phyloP scores from a whole-genome alignment of 2,797 vertebrate genomes.

The Centropyge bicolor region DNA sequence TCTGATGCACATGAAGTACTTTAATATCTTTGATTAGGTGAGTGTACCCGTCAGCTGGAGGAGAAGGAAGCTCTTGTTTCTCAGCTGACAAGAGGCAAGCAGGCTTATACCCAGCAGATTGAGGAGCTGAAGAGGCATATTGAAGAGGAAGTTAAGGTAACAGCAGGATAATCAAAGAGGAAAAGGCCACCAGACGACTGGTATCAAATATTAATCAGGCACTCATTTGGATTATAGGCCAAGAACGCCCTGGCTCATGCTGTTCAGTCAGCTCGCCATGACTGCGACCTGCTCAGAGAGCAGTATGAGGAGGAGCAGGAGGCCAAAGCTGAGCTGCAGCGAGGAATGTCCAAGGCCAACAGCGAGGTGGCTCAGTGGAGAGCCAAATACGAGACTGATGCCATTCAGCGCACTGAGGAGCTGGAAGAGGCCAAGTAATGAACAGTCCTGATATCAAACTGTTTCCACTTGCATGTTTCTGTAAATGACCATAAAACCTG shows the following conservation, averaged over 20 bases:
- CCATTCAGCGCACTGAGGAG: slow-evolving; percentile 89
- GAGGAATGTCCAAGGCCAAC: slow-evolving; percentile 88
- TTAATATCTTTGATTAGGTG: too few species aligned
- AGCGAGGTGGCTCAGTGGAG: slow-evolving; percentile 90
- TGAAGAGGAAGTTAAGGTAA: too few species aligned
- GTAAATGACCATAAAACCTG: not conserved
- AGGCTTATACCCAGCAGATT: too few species aligned
- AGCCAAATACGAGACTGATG: slow-evolving; percentile 89
- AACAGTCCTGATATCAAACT: not conserved
- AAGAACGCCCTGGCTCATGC: slow-evolving; percentile 88
- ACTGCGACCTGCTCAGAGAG: slow-evolving; percentile 88
- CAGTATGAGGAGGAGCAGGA: slow-evolving; percentile 89
- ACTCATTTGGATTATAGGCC: too few species aligned
- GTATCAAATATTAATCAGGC: too few species aligned
- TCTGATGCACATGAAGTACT: too few species aligned
- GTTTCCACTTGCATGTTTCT: not conserved
- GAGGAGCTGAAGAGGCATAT: too few species aligned
- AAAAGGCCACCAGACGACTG: too few species aligned
- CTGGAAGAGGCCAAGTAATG: slow-evolving; percentile 88
- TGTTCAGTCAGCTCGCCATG: slow-evolving; percentile 86
- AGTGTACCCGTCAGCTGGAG: too few species aligned
- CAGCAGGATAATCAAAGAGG: too few species aligned
- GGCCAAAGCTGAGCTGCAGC: slow-evolving; percentile 88
- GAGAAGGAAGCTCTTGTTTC: too few species aligned
- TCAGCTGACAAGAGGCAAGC: too few species aligned